Conservation (phyloP, 2,888 invertebrate genomes). For the Caenorhabditis becei region DNA sequence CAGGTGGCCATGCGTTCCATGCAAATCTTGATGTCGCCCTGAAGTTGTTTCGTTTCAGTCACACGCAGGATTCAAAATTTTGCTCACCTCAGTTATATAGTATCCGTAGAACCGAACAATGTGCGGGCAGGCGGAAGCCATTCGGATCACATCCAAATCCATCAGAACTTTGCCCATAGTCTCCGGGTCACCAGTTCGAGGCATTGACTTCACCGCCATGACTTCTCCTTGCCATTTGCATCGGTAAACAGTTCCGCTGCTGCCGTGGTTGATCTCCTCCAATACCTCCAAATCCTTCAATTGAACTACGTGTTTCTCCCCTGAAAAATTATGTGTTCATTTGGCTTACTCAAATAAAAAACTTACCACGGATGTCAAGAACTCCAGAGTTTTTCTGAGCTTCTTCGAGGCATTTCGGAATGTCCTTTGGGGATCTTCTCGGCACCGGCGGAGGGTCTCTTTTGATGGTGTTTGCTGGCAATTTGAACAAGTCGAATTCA, state of each 20-base stretch:
- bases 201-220: constrained; percentile 87
- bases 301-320: neutral
- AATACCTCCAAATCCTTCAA: constrained; percentile 47
- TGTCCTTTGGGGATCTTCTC: no score
- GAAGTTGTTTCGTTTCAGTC: constrained; percentile 33
- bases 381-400: constrained; percentile 14
- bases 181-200: constrained; percentile 93
- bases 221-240: constrained; percentile 85
- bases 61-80: neutral
- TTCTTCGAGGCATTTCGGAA: no score
- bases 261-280: constrained; percentile 84
- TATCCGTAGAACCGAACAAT: constrained; percentile 98
- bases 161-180: constrained; percentile 94
- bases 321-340: neutral
- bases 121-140: constrained; percentile 95
- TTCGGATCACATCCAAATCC: constrained; percentile 97
- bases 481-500: no score
- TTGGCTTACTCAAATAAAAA: no score
- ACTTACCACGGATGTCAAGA: no score
- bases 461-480: no score
- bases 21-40: constrained; percentile 96
- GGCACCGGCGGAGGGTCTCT: no score
- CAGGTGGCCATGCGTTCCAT: constrained; percentile 99
- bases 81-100: constrained; percentile 93
- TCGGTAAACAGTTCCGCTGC: constrained; percentile 97